phyloP scores from a whole-genome alignment of 1,140 invertebrate species.

The Heliconius hermathena region DNA sequence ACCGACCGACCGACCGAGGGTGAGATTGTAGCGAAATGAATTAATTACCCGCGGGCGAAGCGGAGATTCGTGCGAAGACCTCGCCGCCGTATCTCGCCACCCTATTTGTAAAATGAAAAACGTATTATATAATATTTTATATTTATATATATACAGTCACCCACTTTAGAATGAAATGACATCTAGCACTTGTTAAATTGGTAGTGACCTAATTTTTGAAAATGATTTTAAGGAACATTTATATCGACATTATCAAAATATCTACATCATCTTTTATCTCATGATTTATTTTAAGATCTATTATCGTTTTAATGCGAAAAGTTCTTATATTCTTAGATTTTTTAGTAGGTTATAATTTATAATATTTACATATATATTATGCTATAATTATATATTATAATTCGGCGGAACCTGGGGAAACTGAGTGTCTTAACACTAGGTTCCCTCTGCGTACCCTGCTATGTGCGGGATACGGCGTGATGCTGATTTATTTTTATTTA shows the following conservation, averaged over 20 bases:
- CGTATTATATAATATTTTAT: neutral
- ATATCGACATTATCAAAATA: too few species aligned
- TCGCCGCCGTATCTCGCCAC: conserved; percentile 16
- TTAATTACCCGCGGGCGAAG: conserved; percentile 21
- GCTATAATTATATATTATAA: too few species aligned
- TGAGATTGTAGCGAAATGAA: conserved; percentile 16
- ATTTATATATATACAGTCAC: neutral
- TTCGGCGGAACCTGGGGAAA: too few species aligned
- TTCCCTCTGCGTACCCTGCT: too few species aligned
- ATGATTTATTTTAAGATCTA: neutral
- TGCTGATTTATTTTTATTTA: too few species aligned
- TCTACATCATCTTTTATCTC: too few species aligned
- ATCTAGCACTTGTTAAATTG: neutral
- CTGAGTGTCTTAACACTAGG: too few species aligned
- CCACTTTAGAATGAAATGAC: neutral
- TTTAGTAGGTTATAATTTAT: too few species aligned
- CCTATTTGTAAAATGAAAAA: conserved; percentile 25
- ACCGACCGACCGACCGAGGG: neutral
- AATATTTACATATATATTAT: too few species aligned
- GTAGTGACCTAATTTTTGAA: neutral
- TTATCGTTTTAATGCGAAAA: neutral
- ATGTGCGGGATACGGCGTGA: too few species aligned
- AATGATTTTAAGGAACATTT: neutral
- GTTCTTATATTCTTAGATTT: neutral
- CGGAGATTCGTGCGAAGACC: conserved; percentile 20